These are phyloP conservation scores for Phenganax subtilis DNA, from an alignment of 92 coral and sea anemone genomes.

Conservation along the genomic window DNA sequence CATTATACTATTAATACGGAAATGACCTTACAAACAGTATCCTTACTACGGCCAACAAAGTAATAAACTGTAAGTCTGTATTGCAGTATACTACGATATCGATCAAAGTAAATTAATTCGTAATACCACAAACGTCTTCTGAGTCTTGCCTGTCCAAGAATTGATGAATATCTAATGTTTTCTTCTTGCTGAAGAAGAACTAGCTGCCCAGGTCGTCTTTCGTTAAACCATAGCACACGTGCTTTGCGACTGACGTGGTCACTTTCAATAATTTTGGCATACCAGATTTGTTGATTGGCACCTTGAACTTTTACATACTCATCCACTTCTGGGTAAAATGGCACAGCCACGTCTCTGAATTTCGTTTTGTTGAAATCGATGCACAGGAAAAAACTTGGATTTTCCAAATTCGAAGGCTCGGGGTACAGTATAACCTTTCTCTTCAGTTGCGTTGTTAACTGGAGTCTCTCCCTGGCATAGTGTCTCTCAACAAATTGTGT, in stretches of 20 bases:
- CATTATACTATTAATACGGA: no score
- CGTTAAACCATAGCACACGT: slow-evolving; percentile 53
- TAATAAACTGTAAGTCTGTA: no score
- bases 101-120: not conserved
- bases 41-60: no score
- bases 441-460: slow-evolving; percentile 2
- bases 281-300: slow-evolving; percentile 49
- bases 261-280: slow-evolving; percentile 45
- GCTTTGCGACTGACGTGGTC: not conserved
- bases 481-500: not conserved
- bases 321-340: slow-evolving; percentile 16
- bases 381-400: slow-evolving; percentile 23
- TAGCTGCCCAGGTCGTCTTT: slow-evolving; percentile 48
- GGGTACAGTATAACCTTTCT: slow-evolving; percentile 29
- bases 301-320: slow-evolving; percentile 37
- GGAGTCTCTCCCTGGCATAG: slow-evolving; percentile 1
- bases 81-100: no score
- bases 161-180: slow-evolving; percentile 38
- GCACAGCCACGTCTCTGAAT: slow-evolving; percentile 1
- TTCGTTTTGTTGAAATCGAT: slow-evolving; percentile 2
- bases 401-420: slow-evolving; percentile 23
- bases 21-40: no score
- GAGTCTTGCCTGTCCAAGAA: slow-evolving; percentile 28
- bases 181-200: slow-evolving; percentile 35
- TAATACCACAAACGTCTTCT: slow-evolving; percentile 29